Base-by-base conservation (phyloP, 2,888 invertebrate species). In the Netelia inedita region DNA sequence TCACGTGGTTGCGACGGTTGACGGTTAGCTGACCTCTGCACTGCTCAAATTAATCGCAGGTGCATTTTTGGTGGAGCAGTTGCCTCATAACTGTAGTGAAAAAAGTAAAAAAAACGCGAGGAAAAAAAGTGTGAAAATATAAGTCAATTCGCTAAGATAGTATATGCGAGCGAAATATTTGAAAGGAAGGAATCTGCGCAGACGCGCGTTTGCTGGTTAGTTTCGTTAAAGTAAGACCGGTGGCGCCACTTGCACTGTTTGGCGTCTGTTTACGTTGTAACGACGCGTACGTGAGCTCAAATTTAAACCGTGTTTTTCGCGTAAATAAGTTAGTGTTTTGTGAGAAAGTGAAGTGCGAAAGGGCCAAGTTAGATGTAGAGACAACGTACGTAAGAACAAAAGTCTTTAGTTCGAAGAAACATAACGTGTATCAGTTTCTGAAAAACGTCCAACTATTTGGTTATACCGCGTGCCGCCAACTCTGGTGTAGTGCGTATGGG, bases 281-380 rank as follows among this genome's bases (percentile, higher is more conserved):
- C 43, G 55, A 23, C 21, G 75, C 75, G 43, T 61, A 28, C 63
- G 53, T 41, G 53, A 19, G 69, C 10, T 61, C 55, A 28, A 68
- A 79, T 85, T 85, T 72, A 21, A 85, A 85, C 43, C 21, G 53
- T 8, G 23, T 10, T 75, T 85, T 73, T 65, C 57, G n/a, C 43
- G 61, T 16, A 46, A 57, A 16, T 35, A 66, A 16, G 65, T 43
- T 3, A 0, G 1, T 55, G 2, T 59, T 69, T 23, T 9, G 3
- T 2, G 23, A 1, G n/a, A 35, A 8, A 28, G 46, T 23, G n/a
- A 11, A 57, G 46, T n/a, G 10, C 19, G 2, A n/a, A 16, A 21
- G 0, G 19, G 16, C 10, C 23, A 14, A 5, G 11, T 55, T 46
- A 0, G n/a, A 1, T 1, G 11, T 65, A 19, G 21, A 14, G 46